These are phyloP conservation scores for Oryzias curvinotus DNA, from an alignment of 2,113 vertebrate species.

Conservation along the genomic window DNA sequence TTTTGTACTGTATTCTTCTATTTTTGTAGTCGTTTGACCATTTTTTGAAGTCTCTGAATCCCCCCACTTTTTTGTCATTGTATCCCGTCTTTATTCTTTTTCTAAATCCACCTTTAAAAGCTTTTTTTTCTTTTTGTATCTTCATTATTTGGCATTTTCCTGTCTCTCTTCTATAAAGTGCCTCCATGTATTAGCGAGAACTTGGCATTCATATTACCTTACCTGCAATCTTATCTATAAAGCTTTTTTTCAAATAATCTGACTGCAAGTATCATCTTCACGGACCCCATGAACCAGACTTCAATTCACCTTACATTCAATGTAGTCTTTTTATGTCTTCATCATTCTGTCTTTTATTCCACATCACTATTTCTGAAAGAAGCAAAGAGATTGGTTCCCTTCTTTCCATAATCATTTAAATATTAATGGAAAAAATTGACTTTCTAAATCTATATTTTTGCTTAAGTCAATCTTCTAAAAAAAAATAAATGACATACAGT, in stretches of 20 bases:
- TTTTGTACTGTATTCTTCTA: conserved; percentile 19
- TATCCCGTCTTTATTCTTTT: conserved; percentile 19
- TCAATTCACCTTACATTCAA: conserved; percentile 35
- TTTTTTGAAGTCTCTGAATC: conserved; percentile 5
- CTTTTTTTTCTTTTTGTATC: conserved; percentile 54
- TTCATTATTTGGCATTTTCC: conserved; percentile 39
- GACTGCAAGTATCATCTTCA: conserved; percentile 30
- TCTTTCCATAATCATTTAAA: too few species aligned
- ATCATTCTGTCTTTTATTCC: conserved; percentile 26
- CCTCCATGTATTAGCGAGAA: conserved; percentile 51
- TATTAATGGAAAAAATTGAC: too few species aligned
- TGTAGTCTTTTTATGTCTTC: conserved; percentile 33
- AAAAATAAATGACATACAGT: too few species aligned
- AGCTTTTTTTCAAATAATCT: conserved; percentile 40
- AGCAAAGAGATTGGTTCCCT: too few species aligned
- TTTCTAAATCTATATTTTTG: too few species aligned
- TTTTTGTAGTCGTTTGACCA: conserved; percentile 1
- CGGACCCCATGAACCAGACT: conserved; percentile 36
- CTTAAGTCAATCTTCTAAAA: too few species aligned
- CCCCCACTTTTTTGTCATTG: conserved; percentile 29
- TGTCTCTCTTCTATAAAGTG: conserved; percentile 48
- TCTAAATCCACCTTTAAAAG: conserved; percentile 52
- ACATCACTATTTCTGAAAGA: conserved; percentile 33
- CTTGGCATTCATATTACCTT: conserved; percentile 46
- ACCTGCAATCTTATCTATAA: conserved; percentile 43